Evolutionary conservation across 2,797 vertebrate genomes (phyloP).

Genomic region (Cyprinodon diabolis): DNA sequence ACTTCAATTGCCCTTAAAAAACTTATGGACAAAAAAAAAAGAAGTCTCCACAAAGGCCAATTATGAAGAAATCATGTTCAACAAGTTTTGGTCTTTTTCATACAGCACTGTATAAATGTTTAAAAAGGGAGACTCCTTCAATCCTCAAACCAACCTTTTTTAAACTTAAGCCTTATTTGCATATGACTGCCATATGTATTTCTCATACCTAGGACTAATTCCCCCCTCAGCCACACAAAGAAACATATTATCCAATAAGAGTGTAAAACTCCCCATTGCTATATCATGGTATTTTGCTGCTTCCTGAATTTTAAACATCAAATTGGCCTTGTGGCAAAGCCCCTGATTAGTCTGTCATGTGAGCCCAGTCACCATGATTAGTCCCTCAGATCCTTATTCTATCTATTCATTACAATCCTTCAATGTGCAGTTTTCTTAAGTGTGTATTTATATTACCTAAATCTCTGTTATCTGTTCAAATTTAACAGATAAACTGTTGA

Average conservation of each 20-base stretch:
- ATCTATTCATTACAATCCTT: background rate
- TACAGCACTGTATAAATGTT: constrained; percentile 14
- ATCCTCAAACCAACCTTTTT: constrained; percentile 24
- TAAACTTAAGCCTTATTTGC: constrained; percentile 22
- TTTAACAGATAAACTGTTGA: too few species aligned
- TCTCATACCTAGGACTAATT: constrained; percentile 28
- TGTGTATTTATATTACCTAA: too few species aligned
- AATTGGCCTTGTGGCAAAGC: constrained; percentile 40
- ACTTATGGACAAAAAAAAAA: constrained; percentile 31
- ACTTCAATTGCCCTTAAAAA: constrained; percentile 28
- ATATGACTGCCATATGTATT: constrained; percentile 28
- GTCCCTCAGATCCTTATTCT: constrained; percentile 13
- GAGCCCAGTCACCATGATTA: constrained; percentile 17
- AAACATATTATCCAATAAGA: constrained; percentile 48
- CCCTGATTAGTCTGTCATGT: constrained; percentile 31
- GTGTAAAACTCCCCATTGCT: constrained; percentile 22
- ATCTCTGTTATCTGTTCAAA: too few species aligned
- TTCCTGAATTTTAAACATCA: constrained; percentile 30
- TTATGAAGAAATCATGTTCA: constrained; percentile 38
- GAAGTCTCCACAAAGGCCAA: constrained; percentile 34
- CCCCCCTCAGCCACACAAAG: constrained; percentile 30
- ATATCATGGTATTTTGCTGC: constrained; percentile 29
- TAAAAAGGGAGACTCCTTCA: background rate
- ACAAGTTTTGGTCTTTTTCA: constrained; percentile 36
- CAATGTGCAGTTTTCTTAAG: background rate